Base-by-base conservation (phyloP, 1,140 invertebrate species). In the Luehdorfia chinensis region DNA sequence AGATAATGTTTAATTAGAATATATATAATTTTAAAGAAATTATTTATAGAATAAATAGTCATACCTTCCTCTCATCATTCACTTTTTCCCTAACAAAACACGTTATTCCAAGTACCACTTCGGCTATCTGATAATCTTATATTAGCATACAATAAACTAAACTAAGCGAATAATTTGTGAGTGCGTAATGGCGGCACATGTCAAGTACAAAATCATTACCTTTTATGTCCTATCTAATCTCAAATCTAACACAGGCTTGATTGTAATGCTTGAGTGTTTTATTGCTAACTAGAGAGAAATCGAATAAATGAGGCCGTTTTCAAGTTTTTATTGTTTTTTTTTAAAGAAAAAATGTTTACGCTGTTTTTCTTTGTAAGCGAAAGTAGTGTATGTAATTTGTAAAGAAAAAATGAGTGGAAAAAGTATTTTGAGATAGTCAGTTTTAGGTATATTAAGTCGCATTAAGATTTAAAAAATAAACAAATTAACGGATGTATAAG, bases 101-200 rank as follows among this genome's bases (percentile, higher is more conserved):
- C 49, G 48, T 46, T 47, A 50, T 44, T 55, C 55, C 43, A 56
- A 75, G 66, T 32, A 54, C 63, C 70, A 64, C 68, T 75, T 57
- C 45, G 21, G 54, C 58, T 73, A 79, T 84, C 74, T 55, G 46
- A 48, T 36, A 31, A 75, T 74, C 68, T 58, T 58, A 55, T 61
- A 66, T 65, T 59, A 59, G 48, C 46, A 67, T 64, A 69, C 62
- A 81, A 74, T 65, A 56, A 65, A 54, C 47, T 47, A 77, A 83
- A 84, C 80, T 81, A 75, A 71, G 64, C 66, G 70, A 59, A 48
- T 75, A 64, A 79, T 73, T 76, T 69, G 47, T 55, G 59, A 60
- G 56, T 63, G 41, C 64, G 65, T 66, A 66, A 48, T 63, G 51
- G 46, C 36, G 59, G 55, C 61, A 54, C 54, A 73, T 50, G 71